Evolutionary conservation across 2,113 vertebrate genomes (phyloP), one percentile per base, ranked within the genome.

Genomic region (Bufo gargarizans): DNA sequence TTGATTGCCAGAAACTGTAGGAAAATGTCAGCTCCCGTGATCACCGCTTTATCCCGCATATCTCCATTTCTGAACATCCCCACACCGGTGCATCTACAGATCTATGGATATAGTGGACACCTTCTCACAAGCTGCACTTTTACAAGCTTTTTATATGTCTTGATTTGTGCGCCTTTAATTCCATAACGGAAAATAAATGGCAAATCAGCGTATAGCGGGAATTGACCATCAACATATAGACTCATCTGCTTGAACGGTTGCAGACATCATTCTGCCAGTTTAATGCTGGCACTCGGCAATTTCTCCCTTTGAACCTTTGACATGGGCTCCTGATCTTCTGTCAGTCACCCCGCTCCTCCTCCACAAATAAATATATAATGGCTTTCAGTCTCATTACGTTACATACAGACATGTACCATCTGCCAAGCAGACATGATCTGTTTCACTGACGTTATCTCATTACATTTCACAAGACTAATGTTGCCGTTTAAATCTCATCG

Each of bases 401-500:
- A 86, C 55, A 90, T 43, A 72, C 0, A 90, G 79, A 89, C 89
- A 90, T 72, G 85, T 0, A 17, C 89, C 90, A 91, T 92, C 88
- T 92, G 91, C 83, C 84, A 89, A n/a, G 0, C 19, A 90, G 59
- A 69, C 85, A 91, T 90, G 84, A 91, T 86, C 89, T 20, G 0
- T 87, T 88, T 82, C 84, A 89, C 82, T 0, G 0, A 90, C 90
- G 91, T 93, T 89, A 93, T 93, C 91, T 91, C 77, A 50, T 92
- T 92, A 91, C 91, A 89, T 84, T 74, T 4, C 2, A 89, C 90
- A 86, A 91, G 89, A 91, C 84, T 90, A 92, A 92, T 84, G 84
- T 56, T 90, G 72, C 89, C 78, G 87, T 72, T 84, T 90, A 92
- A 82, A 90, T 90, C 91, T 90, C 85, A 84, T 13, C 17, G 81